Conservation (phyloP, 2,113 vertebrate species). For the Gymnarchus niloticus region DNA sequence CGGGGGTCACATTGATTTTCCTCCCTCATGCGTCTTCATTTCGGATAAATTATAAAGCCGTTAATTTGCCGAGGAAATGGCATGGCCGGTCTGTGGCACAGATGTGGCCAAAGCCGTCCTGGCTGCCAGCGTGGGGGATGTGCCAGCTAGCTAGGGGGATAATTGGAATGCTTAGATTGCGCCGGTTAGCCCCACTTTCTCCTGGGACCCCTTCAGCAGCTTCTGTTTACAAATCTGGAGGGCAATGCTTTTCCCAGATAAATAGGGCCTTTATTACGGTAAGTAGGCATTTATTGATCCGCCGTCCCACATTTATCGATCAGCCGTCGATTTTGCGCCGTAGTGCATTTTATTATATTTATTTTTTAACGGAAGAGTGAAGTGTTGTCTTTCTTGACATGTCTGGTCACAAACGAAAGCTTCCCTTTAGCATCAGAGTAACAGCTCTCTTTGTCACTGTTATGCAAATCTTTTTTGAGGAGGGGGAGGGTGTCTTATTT, state of each 20-base stretch:
- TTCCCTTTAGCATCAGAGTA: constrained; percentile 52
- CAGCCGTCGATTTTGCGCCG: constrained; percentile 50
- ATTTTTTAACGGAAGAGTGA: constrained; percentile 39
- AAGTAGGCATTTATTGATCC: constrained; percentile 72
- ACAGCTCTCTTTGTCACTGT: constrained; percentile 68
- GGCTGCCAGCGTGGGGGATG: constrained; percentile 74
- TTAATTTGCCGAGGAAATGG: constrained; percentile 99
- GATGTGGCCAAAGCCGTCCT: constrained; percentile 85
- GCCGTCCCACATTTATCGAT: constrained; percentile 61
- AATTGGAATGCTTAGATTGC: constrained; percentile 81
- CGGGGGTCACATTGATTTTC: constrained; percentile 87
- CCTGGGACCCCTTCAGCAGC: constrained; percentile 72
- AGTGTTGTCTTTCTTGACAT: constrained; percentile 55
- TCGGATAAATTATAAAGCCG: constrained; percentile 99
- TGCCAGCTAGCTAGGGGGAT: constrained; percentile 68
- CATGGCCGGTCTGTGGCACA: constrained; percentile 84
- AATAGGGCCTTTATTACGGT: constrained; percentile 73
- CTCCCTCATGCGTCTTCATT: constrained; percentile 90
- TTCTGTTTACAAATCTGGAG: constrained; percentile 86
- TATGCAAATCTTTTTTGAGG: constrained; percentile 59
- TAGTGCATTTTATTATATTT: constrained; percentile 51
- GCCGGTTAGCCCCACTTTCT: constrained; percentile 83
- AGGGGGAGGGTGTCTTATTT: constrained; percentile 48
- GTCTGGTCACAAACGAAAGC: constrained; percentile 54
- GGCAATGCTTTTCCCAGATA: constrained; percentile 75